Evolutionary conservation across 2,113 vertebrate genomes (phyloP).

Genomic region (Podarcis raffonei): DNA sequence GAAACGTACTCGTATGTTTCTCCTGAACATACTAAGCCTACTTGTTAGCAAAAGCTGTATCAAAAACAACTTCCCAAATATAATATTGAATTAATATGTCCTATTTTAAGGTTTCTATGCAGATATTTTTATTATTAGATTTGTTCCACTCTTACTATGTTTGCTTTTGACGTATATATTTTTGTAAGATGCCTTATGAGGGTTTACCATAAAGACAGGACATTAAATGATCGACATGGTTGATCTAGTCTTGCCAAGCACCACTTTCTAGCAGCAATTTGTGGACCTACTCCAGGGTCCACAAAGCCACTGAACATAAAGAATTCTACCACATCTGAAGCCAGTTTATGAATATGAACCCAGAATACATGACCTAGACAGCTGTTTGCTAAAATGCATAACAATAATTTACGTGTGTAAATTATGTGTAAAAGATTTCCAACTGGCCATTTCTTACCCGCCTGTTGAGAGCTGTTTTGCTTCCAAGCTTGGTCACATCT

Average conservation of each 20-base stretch:
- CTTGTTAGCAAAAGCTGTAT: background rate
- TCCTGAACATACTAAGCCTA: background rate
- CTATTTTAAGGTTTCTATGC: background rate
- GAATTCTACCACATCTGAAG: background rate
- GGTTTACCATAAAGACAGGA: background rate
- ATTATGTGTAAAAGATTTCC: background rate
- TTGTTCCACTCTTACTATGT: background rate
- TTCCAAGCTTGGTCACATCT: conserved; percentile 91
- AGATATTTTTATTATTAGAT: background rate
- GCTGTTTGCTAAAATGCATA: background rate
- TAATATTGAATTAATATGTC: background rate
- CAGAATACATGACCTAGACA: background rate
- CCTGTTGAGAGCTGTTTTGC: conserved; percentile 90
- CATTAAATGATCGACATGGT: background rate
- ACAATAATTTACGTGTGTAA: background rate
- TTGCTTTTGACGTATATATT: background rate
- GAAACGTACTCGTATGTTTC: background rate
- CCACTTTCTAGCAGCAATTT: background rate
- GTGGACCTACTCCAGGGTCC: background rate
- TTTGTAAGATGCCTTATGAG: background rate
- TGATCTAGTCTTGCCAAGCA: background rate
- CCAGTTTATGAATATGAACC: background rate
- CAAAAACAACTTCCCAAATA: background rate
- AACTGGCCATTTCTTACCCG: conserved; percentile 80
- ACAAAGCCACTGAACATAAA: background rate